Base-by-base conservation (phyloP, 2,113 vertebrate genomes). In the Thunnus maccoyii region DNA sequence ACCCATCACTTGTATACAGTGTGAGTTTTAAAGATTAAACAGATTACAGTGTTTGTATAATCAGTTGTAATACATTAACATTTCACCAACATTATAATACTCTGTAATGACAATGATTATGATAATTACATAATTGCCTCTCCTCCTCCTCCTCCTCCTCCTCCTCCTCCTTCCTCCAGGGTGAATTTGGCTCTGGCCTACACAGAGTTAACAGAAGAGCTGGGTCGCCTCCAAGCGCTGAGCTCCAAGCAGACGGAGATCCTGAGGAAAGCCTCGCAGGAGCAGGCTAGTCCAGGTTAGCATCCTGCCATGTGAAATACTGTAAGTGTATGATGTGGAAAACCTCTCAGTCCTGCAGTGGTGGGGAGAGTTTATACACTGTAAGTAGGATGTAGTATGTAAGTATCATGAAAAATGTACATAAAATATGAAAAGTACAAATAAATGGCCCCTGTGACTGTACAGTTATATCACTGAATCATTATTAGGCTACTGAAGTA, bases 171-270 rank as follows among this genome's bases (percentile, higher is more conserved):
- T 46, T 85, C 78, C 75, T 75, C 5, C 91, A 99, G 98, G 95
- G 98, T 99, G 92, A 99, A 98, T 77, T 83, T 99, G 95, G 97
- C 97, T 0, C 94, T 99, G 94, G 98, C 98, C 72, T 99, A 99
- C 94, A 99, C 98, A 0, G 98, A 99, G 94, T 93, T 99, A 82
- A 98, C 97, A 0, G 98, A 99, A 92, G 98, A 99, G 89, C 94
- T 99, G 94, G 96, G 97, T 58, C 97, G 96, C 17, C 95, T 99
- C 50, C 93, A 97, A 57, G 94, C 95, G 22, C 91, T 99, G 86
- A 98, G 97, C 91, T 92, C 96, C 67, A 95, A 98, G 90, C 98
- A 99, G 94, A 97, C 95, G 14, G 96, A 97, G 88, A 99, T 99
- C 91, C 93, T 99, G 85, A 96, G 96, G 63, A 96, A 96, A 2